Percentiles rank a stretch among this genome's conserved stretches.
Evolutionary conservation across 2,113 vertebrate species (phyloP).

Genomic region (Solea senegalensis): DNA sequence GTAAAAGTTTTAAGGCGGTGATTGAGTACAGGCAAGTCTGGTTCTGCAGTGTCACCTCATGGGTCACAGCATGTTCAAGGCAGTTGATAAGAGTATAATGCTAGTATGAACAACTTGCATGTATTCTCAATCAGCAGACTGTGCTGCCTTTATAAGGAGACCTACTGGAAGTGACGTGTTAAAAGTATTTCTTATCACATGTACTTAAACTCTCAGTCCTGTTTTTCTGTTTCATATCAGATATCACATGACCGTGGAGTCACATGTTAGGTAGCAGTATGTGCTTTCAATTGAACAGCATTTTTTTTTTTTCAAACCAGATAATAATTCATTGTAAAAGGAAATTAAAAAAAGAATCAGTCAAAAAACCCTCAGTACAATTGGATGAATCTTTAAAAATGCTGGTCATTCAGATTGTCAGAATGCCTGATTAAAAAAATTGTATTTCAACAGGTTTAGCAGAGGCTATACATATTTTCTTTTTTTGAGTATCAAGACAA

Average conservation of each 20-base stretch:
- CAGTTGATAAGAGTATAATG: conserved; percentile 35
- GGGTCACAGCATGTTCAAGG: conserved; percentile 53
- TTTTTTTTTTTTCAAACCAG: neutral
- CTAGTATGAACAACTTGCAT: conserved; percentile 3
- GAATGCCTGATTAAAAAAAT: conserved; percentile 18
- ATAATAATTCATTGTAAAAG: conserved; percentile 3
- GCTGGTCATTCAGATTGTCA: conserved; percentile 50
- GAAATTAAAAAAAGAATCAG: neutral
- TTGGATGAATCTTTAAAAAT: conserved; percentile 1
- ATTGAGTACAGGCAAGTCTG: conserved; percentile 37
- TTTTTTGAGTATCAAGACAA: conserved; percentile 29
- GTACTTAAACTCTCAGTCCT: conserved; percentile 4
- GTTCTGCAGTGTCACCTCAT: conserved; percentile 22
- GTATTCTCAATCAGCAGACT: conserved; percentile 15
- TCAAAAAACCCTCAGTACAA: neutral
- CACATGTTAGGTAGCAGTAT: too few species aligned
- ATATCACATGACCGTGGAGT: neutral
- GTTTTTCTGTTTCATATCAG: neutral
- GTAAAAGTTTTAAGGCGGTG: conserved; percentile 64
- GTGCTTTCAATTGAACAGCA: too few species aligned
- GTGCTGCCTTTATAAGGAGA: neutral
- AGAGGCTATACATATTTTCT: conserved; percentile 6
- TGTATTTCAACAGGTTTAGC: neutral
- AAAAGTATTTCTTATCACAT: neutral
- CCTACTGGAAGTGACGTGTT: neutral